Evolutionary conservation across 2,888 invertebrate genomes (phyloP).

Genomic region (Platynereis dumerilii): DNA sequence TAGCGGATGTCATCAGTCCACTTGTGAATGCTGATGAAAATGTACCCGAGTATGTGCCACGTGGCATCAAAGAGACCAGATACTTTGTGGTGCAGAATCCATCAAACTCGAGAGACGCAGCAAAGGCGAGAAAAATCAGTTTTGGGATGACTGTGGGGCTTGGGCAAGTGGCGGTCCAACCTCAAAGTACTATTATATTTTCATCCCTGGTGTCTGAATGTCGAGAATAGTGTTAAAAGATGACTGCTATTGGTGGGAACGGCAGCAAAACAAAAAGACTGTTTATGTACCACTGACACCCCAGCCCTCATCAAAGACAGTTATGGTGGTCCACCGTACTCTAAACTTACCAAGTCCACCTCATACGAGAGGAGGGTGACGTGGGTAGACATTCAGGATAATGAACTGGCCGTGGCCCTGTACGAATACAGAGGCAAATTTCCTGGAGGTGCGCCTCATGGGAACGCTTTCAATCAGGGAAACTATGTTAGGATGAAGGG

Average conservation of each 20-base stretch:
- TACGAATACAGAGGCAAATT: neutral
- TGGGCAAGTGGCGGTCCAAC: too few species aligned
- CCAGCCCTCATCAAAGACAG: neutral
- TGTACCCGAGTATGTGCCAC: neutral
- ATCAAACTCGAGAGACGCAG: neutral
- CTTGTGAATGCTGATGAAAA: too few species aligned
- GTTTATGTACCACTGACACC: neutral
- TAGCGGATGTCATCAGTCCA: too few species aligned
- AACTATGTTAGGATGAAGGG: neutral
- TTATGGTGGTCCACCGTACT: neutral
- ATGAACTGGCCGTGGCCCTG: neutral
- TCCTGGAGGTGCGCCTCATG: neutral
- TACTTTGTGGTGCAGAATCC: neutral
- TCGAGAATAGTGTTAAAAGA: neutral
- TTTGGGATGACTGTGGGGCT: constrained; percentile 2
- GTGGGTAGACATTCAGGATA: neutral
- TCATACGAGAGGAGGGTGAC: neutral
- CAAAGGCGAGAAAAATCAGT: neutral
- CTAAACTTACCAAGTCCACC: neutral
- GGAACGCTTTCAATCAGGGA: neutral
- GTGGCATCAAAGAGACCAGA: neutral
- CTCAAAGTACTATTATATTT: neutral
- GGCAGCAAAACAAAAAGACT: neutral
- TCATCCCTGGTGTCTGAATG: neutral
- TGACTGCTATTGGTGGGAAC: neutral